A percentile compares a stretch with the other conserved stretches of the same genome.
Evolutionary conservation across 1,140 invertebrate genomes (phyloP).

Genomic region (Gryon sp.): DNA sequence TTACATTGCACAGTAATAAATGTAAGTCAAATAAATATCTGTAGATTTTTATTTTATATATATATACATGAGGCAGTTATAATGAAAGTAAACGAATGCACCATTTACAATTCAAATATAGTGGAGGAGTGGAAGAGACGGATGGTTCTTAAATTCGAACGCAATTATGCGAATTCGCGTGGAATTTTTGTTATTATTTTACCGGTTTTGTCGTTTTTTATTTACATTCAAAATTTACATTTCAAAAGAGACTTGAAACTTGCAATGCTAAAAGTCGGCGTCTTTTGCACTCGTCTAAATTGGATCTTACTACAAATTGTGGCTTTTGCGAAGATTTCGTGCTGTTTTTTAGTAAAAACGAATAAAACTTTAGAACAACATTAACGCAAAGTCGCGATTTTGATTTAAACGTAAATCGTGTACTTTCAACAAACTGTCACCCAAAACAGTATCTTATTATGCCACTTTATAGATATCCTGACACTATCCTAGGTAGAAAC

Average conservation of each 20-base stretch:
- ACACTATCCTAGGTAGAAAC: no score
- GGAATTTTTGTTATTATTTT: constrained; percentile 27
- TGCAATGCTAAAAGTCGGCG: background rate
- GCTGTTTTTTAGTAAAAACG: no score
- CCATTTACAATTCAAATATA: constrained; percentile 54
- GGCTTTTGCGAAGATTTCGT: background rate
- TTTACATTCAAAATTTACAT: constrained; percentile 8
- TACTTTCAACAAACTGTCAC: constrained; percentile 16
- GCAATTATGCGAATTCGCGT: constrained; percentile 38
- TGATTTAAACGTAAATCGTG: background rate
- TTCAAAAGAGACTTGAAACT: constrained; percentile 18
- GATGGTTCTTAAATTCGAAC: constrained; percentile 33
- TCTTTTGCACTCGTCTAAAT: constrained; percentile 10
- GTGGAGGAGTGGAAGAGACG: background rate
- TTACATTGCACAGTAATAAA: no score
- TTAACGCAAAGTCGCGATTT: constrained; percentile 1
- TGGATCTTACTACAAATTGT: constrained; percentile 8
- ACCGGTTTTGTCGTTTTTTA: background rate
- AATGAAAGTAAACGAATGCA: constrained; percentile 44
- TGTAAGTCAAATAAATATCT: no score
- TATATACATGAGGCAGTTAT: constrained; percentile 20
- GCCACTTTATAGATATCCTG: background rate
- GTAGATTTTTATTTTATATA: background rate
- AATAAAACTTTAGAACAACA: no score
- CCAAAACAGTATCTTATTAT: background rate